Conservation (phyloP, 1,140 invertebrate species). For the Drosophila tristis region DNA sequence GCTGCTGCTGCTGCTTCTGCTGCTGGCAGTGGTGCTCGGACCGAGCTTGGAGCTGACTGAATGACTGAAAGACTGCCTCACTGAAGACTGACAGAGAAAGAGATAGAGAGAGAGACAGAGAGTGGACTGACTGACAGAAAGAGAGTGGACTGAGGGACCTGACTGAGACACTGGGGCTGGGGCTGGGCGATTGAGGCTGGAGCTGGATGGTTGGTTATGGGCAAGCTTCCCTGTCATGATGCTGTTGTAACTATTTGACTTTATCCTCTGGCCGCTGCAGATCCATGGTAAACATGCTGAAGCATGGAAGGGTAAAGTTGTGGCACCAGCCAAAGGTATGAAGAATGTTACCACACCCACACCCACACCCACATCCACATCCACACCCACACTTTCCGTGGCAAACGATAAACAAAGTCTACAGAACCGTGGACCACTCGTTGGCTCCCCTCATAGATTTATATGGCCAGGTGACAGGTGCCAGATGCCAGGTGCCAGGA, state of each 20-base stretch:
- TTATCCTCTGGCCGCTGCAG: conserved; percentile 67
- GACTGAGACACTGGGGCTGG: too few relatives aligned
- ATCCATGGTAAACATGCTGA: conserved; percentile 55
- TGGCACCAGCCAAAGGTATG: conserved; percentile 4
- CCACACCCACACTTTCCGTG: too few relatives aligned
- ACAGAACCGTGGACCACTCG: conserved; percentile 33
- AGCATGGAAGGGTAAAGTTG: background rate
- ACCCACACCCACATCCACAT: too few relatives aligned
- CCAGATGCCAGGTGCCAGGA: too few relatives aligned
- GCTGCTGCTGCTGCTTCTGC: background rate
- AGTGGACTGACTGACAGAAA: too few relatives aligned
- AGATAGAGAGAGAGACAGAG: too few relatives aligned
- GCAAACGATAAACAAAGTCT: conserved; percentile 68
- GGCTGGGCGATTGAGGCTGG: too few relatives aligned
- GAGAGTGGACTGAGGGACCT: too few relatives aligned
- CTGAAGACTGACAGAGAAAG: conserved; percentile 1
- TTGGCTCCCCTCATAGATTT: conserved; percentile 29
- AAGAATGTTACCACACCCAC: background rate
- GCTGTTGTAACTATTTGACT: conserved; percentile 77
- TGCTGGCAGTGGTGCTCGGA: conserved; percentile 36
- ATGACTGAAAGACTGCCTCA: conserved; percentile 8
- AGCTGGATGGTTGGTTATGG: too few relatives aligned
- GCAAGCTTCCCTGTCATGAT: conserved; percentile 60
- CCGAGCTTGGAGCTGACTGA: conserved; percentile 29
- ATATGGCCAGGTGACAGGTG: conserved; percentile 15